Base-by-base conservation (phyloP, 2,888 invertebrate species). In the Iselma pallidipennis region DNA sequence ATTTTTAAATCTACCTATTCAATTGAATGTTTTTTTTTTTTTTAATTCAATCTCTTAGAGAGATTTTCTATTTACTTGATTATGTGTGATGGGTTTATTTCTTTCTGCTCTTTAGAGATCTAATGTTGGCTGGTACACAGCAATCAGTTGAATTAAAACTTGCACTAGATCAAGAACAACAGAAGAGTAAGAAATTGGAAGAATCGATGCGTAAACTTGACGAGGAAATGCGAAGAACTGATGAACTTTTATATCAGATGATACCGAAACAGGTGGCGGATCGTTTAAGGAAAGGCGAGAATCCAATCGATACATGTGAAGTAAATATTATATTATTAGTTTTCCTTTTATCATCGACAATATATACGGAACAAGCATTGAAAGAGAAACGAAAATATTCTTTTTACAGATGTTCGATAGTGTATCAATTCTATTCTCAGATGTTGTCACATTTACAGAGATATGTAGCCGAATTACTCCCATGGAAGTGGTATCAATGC, bases 201-300 rank as follows among this genome's bases (percentile, higher is more conserved):
- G 96, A 97, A 76, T 96, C 96, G 1, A 98, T 98, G 96, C 86
- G 91, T 71, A 95, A 96, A 78, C 82, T 98, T 67, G 98, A 98
- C 78, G 92, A 93, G 69, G 98, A 98, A 82, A 97, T 98, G 95
- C 90, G 91, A 74, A 86, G 96, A 65, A 98, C 98, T 0, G 98
- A 98, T 78, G 95, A 96, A 74, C 84, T 98, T 25, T 83, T 98
- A 1, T 98, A 98, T 82, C 98, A 98, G 84, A 98, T 98, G 97
- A 97, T 98, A 84, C 98, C 98, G 28, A 96, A 96, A 80, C 94
- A 96, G 78, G 98, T 98, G 4, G 98, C 98, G 0, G 97, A 97
- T 80, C 85, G 96, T 50, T 84, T 98, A 56, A 83, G 98, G 69
- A 91, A 91, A 57, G 98, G 98, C n/a, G 95, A 95, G 81, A 95